These are phyloP conservation scores for Melanaphis sacchari DNA, from an alignment of 1,140 invertebrate species.

Conservation along the genomic window DNA sequence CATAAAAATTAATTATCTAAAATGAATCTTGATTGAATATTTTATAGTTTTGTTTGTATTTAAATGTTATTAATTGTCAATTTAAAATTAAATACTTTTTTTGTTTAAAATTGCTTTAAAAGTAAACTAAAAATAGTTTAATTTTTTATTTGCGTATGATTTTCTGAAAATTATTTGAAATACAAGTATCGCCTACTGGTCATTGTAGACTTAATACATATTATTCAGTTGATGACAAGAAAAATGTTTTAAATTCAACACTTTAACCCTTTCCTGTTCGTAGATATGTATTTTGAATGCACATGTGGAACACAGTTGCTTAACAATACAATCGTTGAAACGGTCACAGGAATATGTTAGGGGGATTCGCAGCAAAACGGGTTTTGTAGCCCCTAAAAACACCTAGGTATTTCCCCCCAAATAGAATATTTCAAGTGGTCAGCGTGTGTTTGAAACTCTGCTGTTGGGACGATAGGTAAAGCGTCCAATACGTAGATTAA, in stretches of 20 bases:
- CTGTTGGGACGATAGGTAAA: background rate
- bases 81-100: background rate
- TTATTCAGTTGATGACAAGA: background rate
- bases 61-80: background rate
- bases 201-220: background rate
- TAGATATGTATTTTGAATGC: background rate
- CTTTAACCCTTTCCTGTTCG: conserved; percentile 2
- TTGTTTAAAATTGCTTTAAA: background rate
- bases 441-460: background rate
- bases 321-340: conserved; percentile 37
- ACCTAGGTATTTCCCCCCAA: background rate
- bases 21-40: background rate
- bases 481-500: background rate
- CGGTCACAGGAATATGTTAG: conserved; percentile 16
- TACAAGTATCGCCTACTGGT: background rate
- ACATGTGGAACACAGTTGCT: background rate
- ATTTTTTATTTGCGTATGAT: background rate
- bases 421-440: background rate
- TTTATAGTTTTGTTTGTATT: background rate
- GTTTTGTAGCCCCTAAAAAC: conserved; percentile 20
- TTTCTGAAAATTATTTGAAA: background rate
- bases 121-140: background rate
- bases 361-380: conserved; percentile 24
- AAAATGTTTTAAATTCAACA: background rate
- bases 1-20: background rate